Evolutionary conservation across 1,140 invertebrate genomes (phyloP).

Genomic region (Drosophila chauvacae): DNA sequence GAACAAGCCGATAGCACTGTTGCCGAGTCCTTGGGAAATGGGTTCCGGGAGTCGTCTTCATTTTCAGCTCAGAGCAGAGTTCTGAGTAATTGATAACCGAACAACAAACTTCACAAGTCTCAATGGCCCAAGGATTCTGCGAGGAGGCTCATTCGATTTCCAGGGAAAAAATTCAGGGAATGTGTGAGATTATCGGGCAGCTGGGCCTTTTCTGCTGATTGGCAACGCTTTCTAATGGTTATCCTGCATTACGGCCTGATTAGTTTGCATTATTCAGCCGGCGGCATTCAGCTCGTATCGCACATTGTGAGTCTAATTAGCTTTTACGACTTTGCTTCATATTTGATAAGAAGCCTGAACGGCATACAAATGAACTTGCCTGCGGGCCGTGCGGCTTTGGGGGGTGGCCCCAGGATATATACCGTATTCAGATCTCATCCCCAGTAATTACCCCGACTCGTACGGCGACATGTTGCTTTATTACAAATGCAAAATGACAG

Average conservation of each 20-base stretch:
- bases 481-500: constrained; percentile 83
- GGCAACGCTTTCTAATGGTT: constrained; percentile 54
- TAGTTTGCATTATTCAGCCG: constrained; percentile 76
- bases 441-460: constrained; percentile 67
- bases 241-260: constrained; percentile 57
- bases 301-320: constrained; percentile 79
- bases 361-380: constrained; percentile 73
- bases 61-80: constrained; percentile 10
- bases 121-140: constrained; percentile 10
- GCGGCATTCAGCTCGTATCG: constrained; percentile 27
- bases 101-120: constrained; percentile 18
- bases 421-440: constrained; percentile 15
- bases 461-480: constrained; percentile 75
- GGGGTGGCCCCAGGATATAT: constrained; percentile 3
- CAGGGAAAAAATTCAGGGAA: constrained; percentile 11
- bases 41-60: constrained; percentile 7
- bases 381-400: constrained; percentile 23
- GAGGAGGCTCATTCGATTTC: neutral
- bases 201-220: constrained; percentile 27
- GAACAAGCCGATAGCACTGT: neutral
- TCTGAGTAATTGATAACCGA: constrained; percentile 46
- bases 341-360: constrained; percentile 80
- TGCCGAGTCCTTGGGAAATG: constrained; percentile 1
- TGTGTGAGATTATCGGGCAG: constrained; percentile 24
- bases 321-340: constrained; percentile 82